Base-by-base conservation (phyloP, 2,113 vertebrate genomes). In the Chaenocephalus aceratus region DNA sequence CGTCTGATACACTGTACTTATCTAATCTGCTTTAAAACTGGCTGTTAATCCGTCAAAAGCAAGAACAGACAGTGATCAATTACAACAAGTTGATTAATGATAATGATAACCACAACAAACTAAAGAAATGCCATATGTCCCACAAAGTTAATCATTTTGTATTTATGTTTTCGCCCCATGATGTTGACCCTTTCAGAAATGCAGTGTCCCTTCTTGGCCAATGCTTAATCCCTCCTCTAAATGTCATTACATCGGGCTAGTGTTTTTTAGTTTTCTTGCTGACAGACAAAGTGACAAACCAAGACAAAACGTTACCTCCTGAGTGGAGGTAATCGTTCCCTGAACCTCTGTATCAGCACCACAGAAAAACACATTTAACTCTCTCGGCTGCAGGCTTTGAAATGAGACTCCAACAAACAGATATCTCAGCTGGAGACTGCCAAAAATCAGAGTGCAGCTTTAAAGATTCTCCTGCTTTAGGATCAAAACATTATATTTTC, bases 381-480 rank as follows among this genome's bases (percentile, higher is more conserved):
- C 44, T 34, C 2, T 65, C 13, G 10, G 64, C 51, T 46, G 23
- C 41, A 44, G 26, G 18, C 62, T 72, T 30, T 49, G 12, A 10
- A 66, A 10, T 56, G 60, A 18, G 15, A 57, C 18, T 76, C 30
- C 52, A 58, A 34, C 56, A 72, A 53, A 12, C 23, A 12, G 21
- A 79, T 58, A 51, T 14, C 9, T n/a, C 15, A 0, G 7, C 58
- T 56, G 15, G 5, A 75, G 4, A 34, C 26, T 16, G 5, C 13
- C 41, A 56, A 62, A 69, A 58, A 62, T 66, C 48, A 65, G 58
- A 74, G 64, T 11, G 56, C 53, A 46, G 51, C 18, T 69, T 62
- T 26, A 67, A 44, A 72, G 30, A 58, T 21, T 18, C 23, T 72
- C 11, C 14, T 68, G 5, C 34, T 71, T 69, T 45, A 64, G 45